phyloP scores from a whole-genome alignment of 2,888 invertebrate species.

The Melanostoma mellinum region DNA sequence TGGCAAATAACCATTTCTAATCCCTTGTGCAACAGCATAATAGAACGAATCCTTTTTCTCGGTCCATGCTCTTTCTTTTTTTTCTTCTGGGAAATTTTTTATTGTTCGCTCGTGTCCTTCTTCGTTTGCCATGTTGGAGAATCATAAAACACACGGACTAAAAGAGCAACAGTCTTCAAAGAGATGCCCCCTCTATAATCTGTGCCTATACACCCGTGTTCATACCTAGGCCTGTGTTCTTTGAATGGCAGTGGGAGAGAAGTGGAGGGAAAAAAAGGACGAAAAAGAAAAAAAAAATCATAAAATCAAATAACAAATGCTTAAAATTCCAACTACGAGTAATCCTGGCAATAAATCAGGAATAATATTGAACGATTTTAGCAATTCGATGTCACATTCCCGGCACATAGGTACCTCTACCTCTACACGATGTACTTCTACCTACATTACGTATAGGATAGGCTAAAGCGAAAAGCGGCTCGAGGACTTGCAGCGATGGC shows the following conservation, averaged over 20 bases:
- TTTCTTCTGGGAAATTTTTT: constrained; percentile 26
- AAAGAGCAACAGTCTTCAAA: constrained; percentile 70
- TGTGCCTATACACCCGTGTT: background rate
- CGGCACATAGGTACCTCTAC: constrained; percentile 1
- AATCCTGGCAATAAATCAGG: constrained; percentile 76
- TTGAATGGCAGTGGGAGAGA: constrained; percentile 10
- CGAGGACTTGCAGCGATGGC: constrained; percentile 50
- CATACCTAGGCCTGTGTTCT: constrained; percentile 17
- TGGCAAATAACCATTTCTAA: constrained; percentile 73
- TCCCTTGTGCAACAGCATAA: constrained; percentile 72
- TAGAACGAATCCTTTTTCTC: constrained; percentile 68
- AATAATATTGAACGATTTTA: constrained; percentile 75
- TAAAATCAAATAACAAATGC: constrained; percentile 74
- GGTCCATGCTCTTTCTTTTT: constrained; percentile 21
- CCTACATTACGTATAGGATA: background rate
- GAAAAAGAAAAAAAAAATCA: constrained; percentile 57
- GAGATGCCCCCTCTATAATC: constrained; percentile 33
- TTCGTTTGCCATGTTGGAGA: constrained; percentile 48
- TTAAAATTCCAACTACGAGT: constrained; percentile 75
- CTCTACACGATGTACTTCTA: background rate
- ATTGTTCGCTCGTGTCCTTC: constrained; percentile 46
- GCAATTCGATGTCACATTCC: constrained; percentile 67
- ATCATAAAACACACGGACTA: constrained; percentile 63
- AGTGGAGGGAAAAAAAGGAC: constrained; percentile 18
- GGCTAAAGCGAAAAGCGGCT: constrained; percentile 38